A percentile compares a stretch with the other conserved stretches of the same genome.
phyloP scores from a whole-genome alignment of 2,797 vertebrate genomes.

The Tamandua tetradactyla region DNA sequence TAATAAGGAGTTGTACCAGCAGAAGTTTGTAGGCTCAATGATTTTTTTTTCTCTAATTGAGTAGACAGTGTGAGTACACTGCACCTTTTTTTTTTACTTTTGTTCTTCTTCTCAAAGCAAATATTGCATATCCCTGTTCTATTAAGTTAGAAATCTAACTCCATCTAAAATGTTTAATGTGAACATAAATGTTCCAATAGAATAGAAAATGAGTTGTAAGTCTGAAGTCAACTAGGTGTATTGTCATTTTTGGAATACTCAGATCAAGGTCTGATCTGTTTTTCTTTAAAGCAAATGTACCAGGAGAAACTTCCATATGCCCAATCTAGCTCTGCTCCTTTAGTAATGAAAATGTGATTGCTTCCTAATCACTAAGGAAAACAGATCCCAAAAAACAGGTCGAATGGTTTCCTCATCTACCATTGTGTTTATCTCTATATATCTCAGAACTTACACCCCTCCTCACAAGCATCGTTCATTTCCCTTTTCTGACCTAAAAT shows the following conservation, averaged over 20 bases:
- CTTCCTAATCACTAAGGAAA: neutral
- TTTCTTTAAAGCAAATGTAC: neutral
- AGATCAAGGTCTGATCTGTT: neutral
- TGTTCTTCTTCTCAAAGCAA: neutral
- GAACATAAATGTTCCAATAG: neutral
- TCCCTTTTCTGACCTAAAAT: neutral
- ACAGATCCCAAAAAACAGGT: neutral
- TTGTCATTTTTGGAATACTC: neutral
- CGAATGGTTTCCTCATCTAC: neutral
- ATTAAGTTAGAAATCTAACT: neutral
- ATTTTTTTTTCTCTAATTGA: neutral
- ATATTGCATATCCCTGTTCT: neutral
- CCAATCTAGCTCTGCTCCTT: neutral
- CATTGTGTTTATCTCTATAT: neutral
- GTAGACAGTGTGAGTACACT: neutral
- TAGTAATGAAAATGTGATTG: neutral
- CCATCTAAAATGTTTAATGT: neutral
- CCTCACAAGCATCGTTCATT: neutral
- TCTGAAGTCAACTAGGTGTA: neutral
- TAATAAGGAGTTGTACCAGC: neutral
- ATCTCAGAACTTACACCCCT: neutral
- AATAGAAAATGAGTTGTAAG: neutral
- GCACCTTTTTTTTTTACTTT: neutral
- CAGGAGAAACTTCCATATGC: neutral
- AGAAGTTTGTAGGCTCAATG: neutral